These are phyloP conservation scores for Ciconia nigra DNA, from an alignment of 2,797 vertebrate genomes.

Conservation along the genomic window DNA sequence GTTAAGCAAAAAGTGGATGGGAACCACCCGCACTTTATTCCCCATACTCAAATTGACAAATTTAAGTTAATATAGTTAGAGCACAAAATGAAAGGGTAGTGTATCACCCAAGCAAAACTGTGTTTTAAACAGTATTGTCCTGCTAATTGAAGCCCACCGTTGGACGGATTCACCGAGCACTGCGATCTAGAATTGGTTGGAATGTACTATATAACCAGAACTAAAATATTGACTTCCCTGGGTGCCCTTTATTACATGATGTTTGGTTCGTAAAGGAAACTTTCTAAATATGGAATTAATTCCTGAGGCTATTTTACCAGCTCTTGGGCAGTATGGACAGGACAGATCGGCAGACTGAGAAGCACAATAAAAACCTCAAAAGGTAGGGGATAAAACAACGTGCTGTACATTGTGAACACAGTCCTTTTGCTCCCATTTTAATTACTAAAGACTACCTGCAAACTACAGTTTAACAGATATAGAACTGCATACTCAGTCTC, in stretches of 20 bases:
- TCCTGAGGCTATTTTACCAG: conserved; percentile 1
- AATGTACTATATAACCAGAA: neutral
- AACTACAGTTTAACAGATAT: neutral
- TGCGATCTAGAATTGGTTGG: neutral
- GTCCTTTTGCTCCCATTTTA: neutral
- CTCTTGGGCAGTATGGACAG: neutral
- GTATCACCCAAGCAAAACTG: neutral
- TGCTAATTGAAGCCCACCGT: neutral
- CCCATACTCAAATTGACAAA: neutral
- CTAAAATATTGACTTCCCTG: conserved; percentile 8
- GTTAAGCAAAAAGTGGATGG: neutral
- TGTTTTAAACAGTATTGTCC: neutral
- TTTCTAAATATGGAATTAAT: conserved; percentile 20
- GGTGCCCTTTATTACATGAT: neutral
- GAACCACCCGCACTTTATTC: neutral
- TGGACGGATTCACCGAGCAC: neutral
- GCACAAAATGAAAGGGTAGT: neutral
- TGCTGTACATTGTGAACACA: neutral
- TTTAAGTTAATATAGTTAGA: neutral
- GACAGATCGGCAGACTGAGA: neutral
- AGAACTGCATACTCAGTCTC: neutral
- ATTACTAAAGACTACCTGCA: neutral
- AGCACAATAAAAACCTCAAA: neutral
- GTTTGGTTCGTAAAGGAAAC: neutral
- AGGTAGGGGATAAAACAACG: neutral